phyloP scores from a whole-genome alignment of 2,888 invertebrate species.

The Panzeria rudis region DNA sequence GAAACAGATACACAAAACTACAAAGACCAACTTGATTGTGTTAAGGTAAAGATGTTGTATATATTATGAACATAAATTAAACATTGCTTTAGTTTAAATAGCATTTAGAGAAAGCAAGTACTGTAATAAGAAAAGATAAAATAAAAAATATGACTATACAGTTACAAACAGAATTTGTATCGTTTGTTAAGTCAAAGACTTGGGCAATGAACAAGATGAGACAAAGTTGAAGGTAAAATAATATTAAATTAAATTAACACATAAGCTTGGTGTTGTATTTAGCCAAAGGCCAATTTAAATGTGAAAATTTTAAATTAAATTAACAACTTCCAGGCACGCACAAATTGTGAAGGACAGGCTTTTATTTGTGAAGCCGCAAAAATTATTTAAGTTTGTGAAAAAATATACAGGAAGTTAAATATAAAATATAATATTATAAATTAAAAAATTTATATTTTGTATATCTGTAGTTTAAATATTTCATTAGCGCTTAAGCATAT shows the following conservation, averaged over 20 bases:
- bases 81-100: conserved; percentile 41
- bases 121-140: background rate
- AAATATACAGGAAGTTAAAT: too few relatives aligned
- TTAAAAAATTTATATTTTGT: too few relatives aligned
- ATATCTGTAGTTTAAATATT: too few relatives aligned
- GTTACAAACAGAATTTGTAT: conserved; percentile 5
- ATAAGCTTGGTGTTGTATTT: conserved; percentile 42
- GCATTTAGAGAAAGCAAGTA: conserved; percentile 27
- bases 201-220: background rate
- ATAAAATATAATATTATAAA: too few relatives aligned
- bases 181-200: background rate
- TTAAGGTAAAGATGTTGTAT: background rate
- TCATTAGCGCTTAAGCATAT: too few relatives aligned
- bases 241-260: conserved; percentile 60
- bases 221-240: conserved; percentile 16
- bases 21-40: conserved; percentile 33
- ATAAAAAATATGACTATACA: background rate
- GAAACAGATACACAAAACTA: conserved; percentile 4
- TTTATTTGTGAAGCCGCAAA: background rate
- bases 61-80: conserved; percentile 45
- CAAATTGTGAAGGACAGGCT: background rate
- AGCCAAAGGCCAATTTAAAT: conserved; percentile 28
- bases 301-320: conserved; percentile 4
- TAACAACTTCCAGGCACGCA: background rate
- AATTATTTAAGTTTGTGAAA: too few relatives aligned